A percentile compares a stretch with the other conserved stretches of the same genome.
phyloP scores from a whole-genome alignment of 2,797 vertebrate species.

The Syncerus caffer region DNA sequence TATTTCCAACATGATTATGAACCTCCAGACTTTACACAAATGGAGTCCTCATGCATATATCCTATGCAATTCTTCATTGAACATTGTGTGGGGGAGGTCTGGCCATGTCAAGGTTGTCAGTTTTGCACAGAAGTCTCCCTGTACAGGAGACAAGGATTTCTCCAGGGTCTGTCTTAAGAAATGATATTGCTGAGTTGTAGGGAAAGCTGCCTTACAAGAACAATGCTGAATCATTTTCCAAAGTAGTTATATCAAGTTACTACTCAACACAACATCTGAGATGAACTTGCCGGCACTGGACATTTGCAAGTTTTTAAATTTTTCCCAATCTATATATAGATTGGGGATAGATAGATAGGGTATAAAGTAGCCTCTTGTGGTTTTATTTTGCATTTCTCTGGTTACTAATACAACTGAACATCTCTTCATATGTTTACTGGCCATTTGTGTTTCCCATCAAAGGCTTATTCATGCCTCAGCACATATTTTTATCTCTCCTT shows the following conservation, averaged over 20 bases:
- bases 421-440: background rate
- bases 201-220: background rate
- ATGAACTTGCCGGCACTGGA: background rate
- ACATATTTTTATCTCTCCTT: background rate
- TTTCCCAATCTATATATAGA: background rate
- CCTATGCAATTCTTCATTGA: background rate
- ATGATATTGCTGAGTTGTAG: background rate
- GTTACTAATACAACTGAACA: background rate
- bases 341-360: background rate
- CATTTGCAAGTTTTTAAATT: background rate
- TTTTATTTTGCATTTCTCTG: conserved; percentile 15
- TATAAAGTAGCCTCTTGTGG: background rate
- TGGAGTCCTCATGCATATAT: no score
- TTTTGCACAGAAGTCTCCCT: background rate
- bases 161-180: background rate
- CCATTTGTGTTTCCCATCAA: background rate
- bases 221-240: background rate
- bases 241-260: background rate
- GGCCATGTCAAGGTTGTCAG: fast-evolving
- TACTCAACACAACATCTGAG: background rate
- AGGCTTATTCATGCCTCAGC: background rate
- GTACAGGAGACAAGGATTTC: background rate
- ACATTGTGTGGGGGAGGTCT: background rate
- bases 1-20: background rate
- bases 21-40: background rate